phyloP scores from a whole-genome alignment of 1,140 invertebrate genomes.

The Achroia grisella region DNA sequence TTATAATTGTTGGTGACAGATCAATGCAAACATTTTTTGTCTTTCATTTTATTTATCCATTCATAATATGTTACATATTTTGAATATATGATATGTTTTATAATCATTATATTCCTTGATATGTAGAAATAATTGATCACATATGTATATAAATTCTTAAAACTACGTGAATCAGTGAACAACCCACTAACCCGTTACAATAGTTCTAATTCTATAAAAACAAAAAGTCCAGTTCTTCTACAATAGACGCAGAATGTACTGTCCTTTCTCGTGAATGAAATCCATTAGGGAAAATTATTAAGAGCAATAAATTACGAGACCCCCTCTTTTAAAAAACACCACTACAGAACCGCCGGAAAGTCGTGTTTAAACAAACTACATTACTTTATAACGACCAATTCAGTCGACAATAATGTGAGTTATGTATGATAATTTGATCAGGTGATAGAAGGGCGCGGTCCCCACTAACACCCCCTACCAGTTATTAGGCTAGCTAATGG shows the following conservation, averaged over 20 bases:
- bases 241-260: conserved; percentile 24
- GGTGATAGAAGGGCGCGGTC: conserved; percentile 22
- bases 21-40: too few species aligned
- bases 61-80: too few species aligned
- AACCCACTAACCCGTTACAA: too few species aligned
- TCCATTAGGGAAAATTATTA: conserved; percentile 51
- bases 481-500: conserved; percentile 60
- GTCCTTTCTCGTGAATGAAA: conserved; percentile 39
- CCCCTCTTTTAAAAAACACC: conserved; percentile 30
- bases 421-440: conserved; percentile 61
- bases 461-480: conserved; percentile 21
- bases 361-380: conserved; percentile 57
- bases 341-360: conserved; percentile 28
- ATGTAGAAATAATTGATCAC: too few species aligned
- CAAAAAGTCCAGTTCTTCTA: conserved; percentile 4
- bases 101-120: too few species aligned
- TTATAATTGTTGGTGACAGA: too few species aligned
- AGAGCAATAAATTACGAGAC: conserved; percentile 45
- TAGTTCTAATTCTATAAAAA: too few species aligned
- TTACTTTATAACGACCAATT: conserved; percentile 54
- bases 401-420: conserved; percentile 39
- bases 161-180: too few species aligned
- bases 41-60: too few species aligned
- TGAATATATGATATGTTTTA: too few species aligned
- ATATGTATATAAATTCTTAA: too few species aligned